Evolutionary conservation across 2,113 vertebrate species (phyloP).

Genomic region (Chamaea fasciata): DNA sequence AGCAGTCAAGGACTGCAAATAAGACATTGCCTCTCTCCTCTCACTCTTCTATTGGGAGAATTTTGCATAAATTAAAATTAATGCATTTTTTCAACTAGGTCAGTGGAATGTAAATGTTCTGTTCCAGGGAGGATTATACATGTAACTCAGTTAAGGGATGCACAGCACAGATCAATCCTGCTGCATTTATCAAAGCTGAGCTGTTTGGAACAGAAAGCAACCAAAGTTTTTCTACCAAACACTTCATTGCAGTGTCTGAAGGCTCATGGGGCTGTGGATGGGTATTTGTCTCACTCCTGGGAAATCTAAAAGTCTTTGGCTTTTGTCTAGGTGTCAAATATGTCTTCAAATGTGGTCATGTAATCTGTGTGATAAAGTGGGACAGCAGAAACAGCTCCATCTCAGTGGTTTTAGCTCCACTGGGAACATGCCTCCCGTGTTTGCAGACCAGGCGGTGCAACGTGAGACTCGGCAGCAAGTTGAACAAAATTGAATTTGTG

Average conservation of each 20-base stretch:
- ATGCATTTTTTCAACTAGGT: conserved; percentile 66
- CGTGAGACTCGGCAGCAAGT: not conserved
- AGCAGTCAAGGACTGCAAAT: conserved; percentile 17
- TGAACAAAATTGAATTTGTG: not conserved
- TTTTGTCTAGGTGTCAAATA: not conserved
- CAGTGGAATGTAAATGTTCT: conserved; percentile 65
- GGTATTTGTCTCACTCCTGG: not conserved
- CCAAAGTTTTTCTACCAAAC: not conserved
- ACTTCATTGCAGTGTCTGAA: not conserved
- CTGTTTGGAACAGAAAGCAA: conserved; percentile 3
- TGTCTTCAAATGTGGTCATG: not conserved
- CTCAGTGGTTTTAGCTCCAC: not conserved
- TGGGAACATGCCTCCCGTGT: not conserved
- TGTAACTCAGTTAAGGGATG: conserved; percentile 30
- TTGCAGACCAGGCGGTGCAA: not conserved
- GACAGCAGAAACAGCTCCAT: not conserved
- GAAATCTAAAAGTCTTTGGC: not conserved
- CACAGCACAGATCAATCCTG: conserved; percentile 17
- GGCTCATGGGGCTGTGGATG: not conserved
- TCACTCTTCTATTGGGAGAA: conserved; percentile 8
- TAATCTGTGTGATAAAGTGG: not conserved
- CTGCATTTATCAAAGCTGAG: conserved; percentile 41
- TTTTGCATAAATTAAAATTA: conserved; percentile 69
- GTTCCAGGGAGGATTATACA: conserved; percentile 55
- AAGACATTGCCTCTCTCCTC: not conserved